Conservation (phyloP, 2,797 vertebrate genomes). For the Loriculus beryllinus region DNA sequence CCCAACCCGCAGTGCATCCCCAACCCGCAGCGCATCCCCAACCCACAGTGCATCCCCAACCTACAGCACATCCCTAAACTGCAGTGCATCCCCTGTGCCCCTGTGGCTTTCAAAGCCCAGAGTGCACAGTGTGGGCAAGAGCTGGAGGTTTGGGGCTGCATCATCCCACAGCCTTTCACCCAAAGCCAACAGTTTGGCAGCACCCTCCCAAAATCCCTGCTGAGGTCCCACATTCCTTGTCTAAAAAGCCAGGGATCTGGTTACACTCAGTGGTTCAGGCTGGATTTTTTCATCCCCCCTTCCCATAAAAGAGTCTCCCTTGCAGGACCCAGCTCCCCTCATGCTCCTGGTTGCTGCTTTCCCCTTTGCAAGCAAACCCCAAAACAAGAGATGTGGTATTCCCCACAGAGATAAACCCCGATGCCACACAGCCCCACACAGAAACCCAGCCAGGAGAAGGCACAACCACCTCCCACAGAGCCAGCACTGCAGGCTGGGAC, state of each 20-base stretch:
- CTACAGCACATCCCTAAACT: too few species aligned
- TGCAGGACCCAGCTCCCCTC: not conserved
- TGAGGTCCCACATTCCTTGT: not conserved
- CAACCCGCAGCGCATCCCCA: too few species aligned
- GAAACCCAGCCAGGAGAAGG: not conserved
- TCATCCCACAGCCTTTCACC: accelerated
- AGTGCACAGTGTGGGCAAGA: accelerated
- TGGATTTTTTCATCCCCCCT: not conserved
- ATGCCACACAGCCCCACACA: accelerated
- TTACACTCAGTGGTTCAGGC: not conserved
- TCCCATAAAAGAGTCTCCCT: conserved; percentile 5
- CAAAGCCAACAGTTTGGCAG: not conserved
- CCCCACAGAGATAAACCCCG: accelerated
- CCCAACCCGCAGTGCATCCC: too few species aligned
- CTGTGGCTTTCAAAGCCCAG: not conserved
- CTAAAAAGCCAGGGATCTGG: not conserved
- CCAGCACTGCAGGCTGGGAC: not conserved
- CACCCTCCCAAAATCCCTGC: not conserved
- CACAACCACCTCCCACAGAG: not conserved
- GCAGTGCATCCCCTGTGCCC: not conserved
- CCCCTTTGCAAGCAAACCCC: not conserved
- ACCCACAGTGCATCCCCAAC: too few species aligned
- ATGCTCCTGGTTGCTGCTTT: accelerated
- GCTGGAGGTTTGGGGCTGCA: not conserved
- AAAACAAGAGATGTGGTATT: accelerated